Percentiles rank a stretch among this genome's conserved stretches.
Conservation (phyloP, 1,140 invertebrate genomes). For the Atta texana region DNA sequence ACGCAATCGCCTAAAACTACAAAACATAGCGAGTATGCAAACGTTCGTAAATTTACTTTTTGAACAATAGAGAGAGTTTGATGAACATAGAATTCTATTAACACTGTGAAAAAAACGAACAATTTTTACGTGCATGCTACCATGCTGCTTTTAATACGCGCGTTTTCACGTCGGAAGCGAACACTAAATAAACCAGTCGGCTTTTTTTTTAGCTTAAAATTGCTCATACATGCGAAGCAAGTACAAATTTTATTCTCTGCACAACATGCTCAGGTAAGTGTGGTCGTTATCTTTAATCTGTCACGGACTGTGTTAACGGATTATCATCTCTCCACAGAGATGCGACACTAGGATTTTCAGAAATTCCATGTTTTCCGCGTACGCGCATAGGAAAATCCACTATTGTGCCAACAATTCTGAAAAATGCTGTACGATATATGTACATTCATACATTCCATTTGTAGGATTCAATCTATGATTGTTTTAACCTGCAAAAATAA, state of each 20-base stretch:
- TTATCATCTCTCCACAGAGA: not conserved
- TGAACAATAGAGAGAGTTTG: not conserved
- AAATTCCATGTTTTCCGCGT: slow-evolving; percentile 7
- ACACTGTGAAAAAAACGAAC: not conserved
- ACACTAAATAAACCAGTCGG: not conserved
- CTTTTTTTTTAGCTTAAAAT: not conserved
- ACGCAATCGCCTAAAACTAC: not conserved
- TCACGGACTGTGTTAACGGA: not conserved
- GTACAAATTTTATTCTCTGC: not conserved
- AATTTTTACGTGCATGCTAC: not conserved
- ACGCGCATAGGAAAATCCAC: not conserved
- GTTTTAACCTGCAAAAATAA: not conserved
- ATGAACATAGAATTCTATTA: not conserved
- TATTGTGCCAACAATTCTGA: not conserved
- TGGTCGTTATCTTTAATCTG: not conserved
- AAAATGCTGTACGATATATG: not conserved
- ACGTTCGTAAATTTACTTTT: slow-evolving; percentile 28
- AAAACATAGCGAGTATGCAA: not conserved
- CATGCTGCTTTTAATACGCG: not conserved
- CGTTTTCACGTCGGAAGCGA: not conserved
- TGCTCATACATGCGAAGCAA: not conserved
- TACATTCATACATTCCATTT: not conserved
- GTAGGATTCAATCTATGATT: not conserved
- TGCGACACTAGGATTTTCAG: not conserved
- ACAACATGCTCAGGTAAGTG: not conserved